Conservation (phyloP, 2,113 vertebrate species). For the Neopipo cinnamomea region DNA sequence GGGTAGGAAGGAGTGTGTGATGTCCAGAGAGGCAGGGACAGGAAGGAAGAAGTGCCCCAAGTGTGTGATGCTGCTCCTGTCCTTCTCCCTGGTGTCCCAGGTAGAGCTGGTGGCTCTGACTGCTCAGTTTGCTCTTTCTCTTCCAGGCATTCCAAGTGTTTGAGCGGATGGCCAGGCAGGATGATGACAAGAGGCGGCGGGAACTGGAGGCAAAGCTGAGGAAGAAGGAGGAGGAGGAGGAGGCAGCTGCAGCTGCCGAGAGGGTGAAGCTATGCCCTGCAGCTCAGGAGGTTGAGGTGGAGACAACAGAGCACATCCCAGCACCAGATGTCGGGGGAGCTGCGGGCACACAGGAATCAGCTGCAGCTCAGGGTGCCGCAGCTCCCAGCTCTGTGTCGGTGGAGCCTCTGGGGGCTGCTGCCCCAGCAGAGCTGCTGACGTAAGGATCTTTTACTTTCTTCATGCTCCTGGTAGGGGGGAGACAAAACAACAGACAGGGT, state of each 20-base stretch:
- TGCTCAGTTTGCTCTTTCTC: neutral
- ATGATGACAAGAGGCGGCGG: slow-evolving; percentile 75
- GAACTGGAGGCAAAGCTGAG: slow-evolving; percentile 72
- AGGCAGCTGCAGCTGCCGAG: neutral
- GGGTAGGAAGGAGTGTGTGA: fast-evolving
- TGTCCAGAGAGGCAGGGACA: neutral
- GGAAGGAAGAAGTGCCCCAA: neutral
- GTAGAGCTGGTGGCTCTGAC: neutral
- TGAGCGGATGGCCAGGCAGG: slow-evolving; percentile 80
- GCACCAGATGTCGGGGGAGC: neutral
- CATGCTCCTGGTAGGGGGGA: neutral
- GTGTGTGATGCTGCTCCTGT: neutral
- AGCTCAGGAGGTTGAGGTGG: slow-evolving; percentile 74
- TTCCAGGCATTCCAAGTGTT: slow-evolving; percentile 81
- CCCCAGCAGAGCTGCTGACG: slow-evolving; percentile 43
- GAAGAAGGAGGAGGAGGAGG: slow-evolving; percentile 66
- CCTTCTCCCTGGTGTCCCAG: neutral
- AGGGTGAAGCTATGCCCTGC: slow-evolving; percentile 48
- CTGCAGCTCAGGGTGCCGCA: neutral
- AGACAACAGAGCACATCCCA: slow-evolving; percentile 18
- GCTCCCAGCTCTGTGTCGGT: neutral
- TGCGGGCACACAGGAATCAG: neutral
- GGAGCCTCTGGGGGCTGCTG: neutral
- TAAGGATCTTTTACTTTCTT: slow-evolving; percentile 46
- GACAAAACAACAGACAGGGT: neutral